phyloP scores from a whole-genome alignment of 1,140 invertebrate species.

The Portunus trituberculatus region DNA sequence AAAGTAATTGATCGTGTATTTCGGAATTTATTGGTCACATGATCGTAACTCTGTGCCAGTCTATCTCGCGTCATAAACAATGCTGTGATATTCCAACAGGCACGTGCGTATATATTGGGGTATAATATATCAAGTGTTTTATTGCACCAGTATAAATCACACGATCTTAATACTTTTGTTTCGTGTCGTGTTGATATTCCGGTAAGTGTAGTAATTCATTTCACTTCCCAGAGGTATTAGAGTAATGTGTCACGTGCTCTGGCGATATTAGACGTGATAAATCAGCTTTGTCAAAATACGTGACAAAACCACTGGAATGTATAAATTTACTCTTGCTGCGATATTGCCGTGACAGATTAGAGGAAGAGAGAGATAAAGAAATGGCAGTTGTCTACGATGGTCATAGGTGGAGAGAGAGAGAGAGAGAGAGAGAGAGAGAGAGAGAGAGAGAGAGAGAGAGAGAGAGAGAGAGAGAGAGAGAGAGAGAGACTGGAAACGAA shows the following conservation, averaged over 20 bases:
- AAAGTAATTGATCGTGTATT: not conserved
- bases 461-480: no score
- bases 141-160: not conserved
- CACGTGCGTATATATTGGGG: not conserved
- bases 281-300: not conserved
- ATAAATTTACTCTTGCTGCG: not conserved
- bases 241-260: not conserved
- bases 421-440: no score
- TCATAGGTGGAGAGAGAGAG: no score
- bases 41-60: not conserved
- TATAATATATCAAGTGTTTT: not conserved
- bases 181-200: not conserved
- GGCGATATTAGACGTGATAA: not conserved
- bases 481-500: no score
- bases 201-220: conserved; percentile 2
- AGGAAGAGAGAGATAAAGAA: no score
- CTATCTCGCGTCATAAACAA: conserved; percentile 1
- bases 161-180: not conserved
- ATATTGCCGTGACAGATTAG: not conserved
- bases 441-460: no score
- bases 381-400: no score
- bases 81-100: not conserved
- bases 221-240: not conserved
- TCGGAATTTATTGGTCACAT: not conserved
- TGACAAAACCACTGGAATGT: not conserved